Base-by-base conservation (phyloP, 2,113 vertebrate species). In the Labeo catla region DNA sequence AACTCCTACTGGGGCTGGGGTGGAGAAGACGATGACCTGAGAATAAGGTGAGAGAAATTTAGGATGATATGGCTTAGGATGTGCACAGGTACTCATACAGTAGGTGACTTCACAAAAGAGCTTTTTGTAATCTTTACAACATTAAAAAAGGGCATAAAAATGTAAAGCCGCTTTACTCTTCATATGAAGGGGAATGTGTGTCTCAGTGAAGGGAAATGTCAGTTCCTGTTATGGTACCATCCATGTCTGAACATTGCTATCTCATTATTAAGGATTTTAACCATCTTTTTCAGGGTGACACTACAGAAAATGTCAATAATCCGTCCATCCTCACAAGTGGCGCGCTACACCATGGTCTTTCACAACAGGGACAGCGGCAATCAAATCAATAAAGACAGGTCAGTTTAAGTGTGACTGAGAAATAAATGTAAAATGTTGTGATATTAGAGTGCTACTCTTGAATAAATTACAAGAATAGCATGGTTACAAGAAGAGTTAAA, bases 1-100 rank as follows among this genome's bases (percentile, higher is more conserved):
- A 99, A 99, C 95, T 95, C 88, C 70, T 99, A 99, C 95, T 99
- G 98, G 98, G 98, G 98, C 63, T 99, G 98, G 98, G 98, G 98
- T 65, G 98, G 96, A 89, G 98, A 99, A 93, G 98, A 99, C n/a
- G 98, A 99, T 2, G 98, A 99, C 89, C 97, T 99, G 89, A 95
- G 96, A 65, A 94, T 96, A 93, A 96, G 98, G 98, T 99, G 92
- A 95, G 88, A 72, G 77, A 15, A 6, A 49, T 0, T 19, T 21
- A 19, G 13, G 23, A 65, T 0, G 12, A 61, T 11, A 59, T 23
- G 47, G n/a, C n/a, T 36, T 34, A 28, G n/a, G 0, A 15, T 6
- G 11, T 28, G 11, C 39, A 50, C 73, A 13, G 28, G 73, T 28
- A 8, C 0, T 7, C 59, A 28, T 1, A 28, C 28, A 28, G 4